A percentile compares a stretch with the other conserved stretches of the same genome.
phyloP scores from a whole-genome alignment of 2,113 vertebrate species.

The Elaphurus davidianus region DNA sequence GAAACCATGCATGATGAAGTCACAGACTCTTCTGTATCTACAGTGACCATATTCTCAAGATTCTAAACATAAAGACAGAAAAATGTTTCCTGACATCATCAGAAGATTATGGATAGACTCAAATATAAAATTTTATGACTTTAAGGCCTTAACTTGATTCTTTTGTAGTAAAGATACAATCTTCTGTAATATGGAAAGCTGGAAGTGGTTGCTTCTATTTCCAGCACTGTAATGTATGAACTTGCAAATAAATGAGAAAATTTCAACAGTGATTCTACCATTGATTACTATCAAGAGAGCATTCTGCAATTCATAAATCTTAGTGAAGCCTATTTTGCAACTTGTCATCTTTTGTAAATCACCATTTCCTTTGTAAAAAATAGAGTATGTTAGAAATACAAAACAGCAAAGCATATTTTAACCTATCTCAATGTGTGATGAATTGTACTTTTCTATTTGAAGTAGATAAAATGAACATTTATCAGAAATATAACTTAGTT shows the following conservation, averaged over 20 bases:
- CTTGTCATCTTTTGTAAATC: constrained; percentile 69
- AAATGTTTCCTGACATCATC: not conserved
- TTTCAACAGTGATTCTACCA: constrained; percentile 54
- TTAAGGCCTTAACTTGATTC: not conserved
- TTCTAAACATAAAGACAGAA: not conserved
- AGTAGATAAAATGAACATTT: constrained; percentile 48
- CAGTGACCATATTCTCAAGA: not conserved
- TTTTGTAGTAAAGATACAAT: constrained; percentile 18
- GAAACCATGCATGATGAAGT: not conserved
- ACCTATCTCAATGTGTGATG: constrained; percentile 40
- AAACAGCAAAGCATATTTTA: constrained; percentile 39
- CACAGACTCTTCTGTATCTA: not conserved
- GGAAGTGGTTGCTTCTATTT: not conserved
- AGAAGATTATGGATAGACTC: not conserved
- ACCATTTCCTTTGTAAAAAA: constrained; percentile 37
- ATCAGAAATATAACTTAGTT: constrained; percentile 36
- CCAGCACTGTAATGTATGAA: constrained; percentile 1
- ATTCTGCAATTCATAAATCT: constrained; percentile 63
- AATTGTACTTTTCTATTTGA: constrained; percentile 39
- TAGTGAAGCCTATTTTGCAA: constrained; percentile 46
- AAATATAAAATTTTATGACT: not conserved
- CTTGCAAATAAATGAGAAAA: constrained; percentile 53
- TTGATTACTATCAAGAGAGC: constrained; percentile 48
- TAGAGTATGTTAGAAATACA: not conserved
- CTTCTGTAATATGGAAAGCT: not conserved